Evolutionary conservation across 2,113 vertebrate genomes (phyloP).

Genomic region (Scomber colias): DNA sequence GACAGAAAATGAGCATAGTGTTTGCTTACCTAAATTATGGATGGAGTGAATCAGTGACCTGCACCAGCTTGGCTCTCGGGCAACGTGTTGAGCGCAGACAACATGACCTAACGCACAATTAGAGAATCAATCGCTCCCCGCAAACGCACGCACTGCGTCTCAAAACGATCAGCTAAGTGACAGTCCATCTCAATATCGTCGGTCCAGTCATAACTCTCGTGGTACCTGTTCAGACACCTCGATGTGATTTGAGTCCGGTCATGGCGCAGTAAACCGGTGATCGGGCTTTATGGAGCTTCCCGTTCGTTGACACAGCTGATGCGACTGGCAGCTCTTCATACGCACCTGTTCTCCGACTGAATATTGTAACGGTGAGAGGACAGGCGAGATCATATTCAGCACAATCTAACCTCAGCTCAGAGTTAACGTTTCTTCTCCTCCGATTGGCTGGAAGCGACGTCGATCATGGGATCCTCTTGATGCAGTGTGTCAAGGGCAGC

Average conservation of each 20-base stretch:
- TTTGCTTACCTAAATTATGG: conserved; percentile 73
- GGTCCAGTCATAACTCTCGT: conserved; percentile 45
- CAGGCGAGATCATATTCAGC: conserved; percentile 49
- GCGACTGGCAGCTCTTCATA: not conserved
- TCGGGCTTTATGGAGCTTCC: not conserved
- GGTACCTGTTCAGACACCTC: conserved; percentile 64
- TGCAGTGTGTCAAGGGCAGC: conserved; percentile 42
- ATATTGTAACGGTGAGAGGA: conserved; percentile 33
- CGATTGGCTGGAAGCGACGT: conserved; percentile 78
- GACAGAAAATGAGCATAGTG: conserved; percentile 14
- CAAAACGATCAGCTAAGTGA: conserved; percentile 42
- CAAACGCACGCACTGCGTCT: conserved; percentile 5
- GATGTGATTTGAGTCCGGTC: conserved; percentile 3
- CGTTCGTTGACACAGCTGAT: not conserved
- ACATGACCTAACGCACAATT: conserved; percentile 31
- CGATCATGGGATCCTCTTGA: conserved; percentile 60
- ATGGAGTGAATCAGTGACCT: conserved; percentile 70
- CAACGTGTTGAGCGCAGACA: conserved; percentile 83
- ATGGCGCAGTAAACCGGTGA: conserved; percentile 48
- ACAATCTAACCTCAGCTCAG: conserved; percentile 73
- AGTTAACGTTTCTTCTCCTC: conserved; percentile 27
- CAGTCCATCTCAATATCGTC: conserved; percentile 53
- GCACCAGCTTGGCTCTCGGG: conserved; percentile 61
- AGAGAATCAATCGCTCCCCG: not conserved
- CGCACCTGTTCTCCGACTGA: conserved; percentile 62